Percentiles rank a stretch among this genome's conserved stretches.
Evolutionary conservation across 2,797 vertebrate species (phyloP).

Genomic region (Coreius guichenoti): DNA sequence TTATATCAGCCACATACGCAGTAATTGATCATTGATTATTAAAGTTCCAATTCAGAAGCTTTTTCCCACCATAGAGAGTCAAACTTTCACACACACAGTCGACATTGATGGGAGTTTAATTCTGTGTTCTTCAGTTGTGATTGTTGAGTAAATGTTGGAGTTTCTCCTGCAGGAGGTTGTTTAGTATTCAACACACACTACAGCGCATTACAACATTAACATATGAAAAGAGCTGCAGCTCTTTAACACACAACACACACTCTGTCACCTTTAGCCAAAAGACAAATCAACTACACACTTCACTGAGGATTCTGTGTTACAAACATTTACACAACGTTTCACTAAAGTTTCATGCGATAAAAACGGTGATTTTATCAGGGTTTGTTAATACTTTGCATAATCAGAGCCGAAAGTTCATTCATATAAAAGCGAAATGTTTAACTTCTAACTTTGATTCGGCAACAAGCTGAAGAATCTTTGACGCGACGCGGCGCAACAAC

Average conservation of each 20-base stretch:
- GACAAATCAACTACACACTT: conserved; percentile 70
- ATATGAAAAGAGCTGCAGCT: conserved; percentile 84
- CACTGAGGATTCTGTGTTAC: conserved; percentile 42
- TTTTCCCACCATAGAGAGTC: background rate
- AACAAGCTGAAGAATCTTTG: background rate
- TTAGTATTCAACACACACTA: conserved; percentile 83
- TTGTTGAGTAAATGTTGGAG: conserved; percentile 54
- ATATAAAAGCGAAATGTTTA: background rate
- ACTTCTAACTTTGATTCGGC: background rate
- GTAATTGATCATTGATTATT: background rate
- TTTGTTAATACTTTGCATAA: background rate
- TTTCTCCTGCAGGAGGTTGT: conserved; percentile 64
- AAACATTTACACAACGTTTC: conserved; percentile 28
- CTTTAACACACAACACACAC: conserved; percentile 85
- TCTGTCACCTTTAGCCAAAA: conserved; percentile 80
- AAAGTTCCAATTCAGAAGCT: background rate
- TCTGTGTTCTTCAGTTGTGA: conserved; percentile 54
- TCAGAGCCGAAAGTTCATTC: background rate
- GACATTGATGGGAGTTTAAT: conserved; percentile 44
- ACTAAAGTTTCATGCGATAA: background rate
- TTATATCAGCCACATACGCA: background rate
- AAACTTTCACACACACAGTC: background rate
- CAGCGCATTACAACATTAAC: conserved; percentile 83
- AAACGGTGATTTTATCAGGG: background rate
- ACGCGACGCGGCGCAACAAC: background rate